Evolutionary conservation across 2,888 invertebrate species (phyloP).

Genomic region (Crepidodera aurea): DNA sequence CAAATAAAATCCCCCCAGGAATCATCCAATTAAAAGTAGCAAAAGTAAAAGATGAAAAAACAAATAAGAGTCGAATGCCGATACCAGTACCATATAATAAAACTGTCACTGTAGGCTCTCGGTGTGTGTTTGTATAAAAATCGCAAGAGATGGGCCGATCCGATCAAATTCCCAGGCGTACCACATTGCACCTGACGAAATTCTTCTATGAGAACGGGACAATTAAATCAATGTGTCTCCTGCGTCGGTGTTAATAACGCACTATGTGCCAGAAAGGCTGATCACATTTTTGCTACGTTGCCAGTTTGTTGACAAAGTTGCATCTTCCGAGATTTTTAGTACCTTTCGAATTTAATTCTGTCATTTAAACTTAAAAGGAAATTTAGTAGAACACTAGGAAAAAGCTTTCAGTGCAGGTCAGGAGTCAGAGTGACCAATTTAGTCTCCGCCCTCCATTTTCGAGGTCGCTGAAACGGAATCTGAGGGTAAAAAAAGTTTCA

Average conservation of each 20-base stretch:
- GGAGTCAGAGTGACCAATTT: too few species aligned
- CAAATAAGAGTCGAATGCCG: constrained; percentile 29
- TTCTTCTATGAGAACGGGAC: constrained; percentile 53
- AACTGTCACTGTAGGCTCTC: constrained; percentile 40
- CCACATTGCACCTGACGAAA: constrained; percentile 55
- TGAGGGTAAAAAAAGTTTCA: too few species aligned
- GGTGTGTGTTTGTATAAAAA: constrained; percentile 29
- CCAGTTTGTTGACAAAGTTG: constrained; percentile 25
- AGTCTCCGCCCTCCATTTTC: too few species aligned
- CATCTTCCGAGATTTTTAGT: too few species aligned
- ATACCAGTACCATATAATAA: constrained; percentile 38
- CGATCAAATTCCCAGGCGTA: constrained; percentile 41
- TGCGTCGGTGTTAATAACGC: constrained; percentile 55
- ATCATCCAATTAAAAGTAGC: constrained; percentile 40
- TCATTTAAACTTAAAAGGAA: too few species aligned
- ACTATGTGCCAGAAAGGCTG: constrained; percentile 50
- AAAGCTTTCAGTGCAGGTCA: too few species aligned
- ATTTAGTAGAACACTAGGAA: too few species aligned
- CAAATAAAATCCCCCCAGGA: constrained; percentile 26
- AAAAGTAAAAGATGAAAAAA: constrained; percentile 31
- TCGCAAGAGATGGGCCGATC: constrained; percentile 23
- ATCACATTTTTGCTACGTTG: constrained; percentile 36
- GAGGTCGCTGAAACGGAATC: too few species aligned
- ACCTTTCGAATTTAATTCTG: too few species aligned
- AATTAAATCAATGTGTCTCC: constrained; percentile 59